Evolutionary conservation across 2,888 invertebrate genomes (phyloP), one percentile per base, ranked within the genome.

Genomic region (Chrysolina oricalcia): DNA sequence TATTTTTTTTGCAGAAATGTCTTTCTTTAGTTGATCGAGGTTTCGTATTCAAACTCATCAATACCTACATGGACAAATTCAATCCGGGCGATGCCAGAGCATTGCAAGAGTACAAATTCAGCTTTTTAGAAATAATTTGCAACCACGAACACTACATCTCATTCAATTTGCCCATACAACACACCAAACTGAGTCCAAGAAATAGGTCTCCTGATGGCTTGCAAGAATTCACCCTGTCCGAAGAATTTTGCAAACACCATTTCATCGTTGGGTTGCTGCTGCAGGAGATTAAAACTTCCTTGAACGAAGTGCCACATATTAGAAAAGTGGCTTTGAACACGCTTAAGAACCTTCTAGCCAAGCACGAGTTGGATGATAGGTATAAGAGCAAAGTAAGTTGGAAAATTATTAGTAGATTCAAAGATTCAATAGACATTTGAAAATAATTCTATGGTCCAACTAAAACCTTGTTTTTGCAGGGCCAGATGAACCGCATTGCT

Each of bases 121-220:
- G 95, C 74, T 97, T 98, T 87, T 90, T 99, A 66, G 95, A 96
- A 88, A 95, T 96, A 62, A 93, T 99, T 63, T 97, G 96, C 86
- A 94, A 94, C 46, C 98, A 99, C 86, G 98, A 99, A 87, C 98
- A 99, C 88, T 98, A 94, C 87, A 93, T 98, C 68, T 95, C 97
- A 0, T 94, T 98, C 84, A 98, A 97, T 89, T 91, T 98, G 85
- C 98, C 98, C 5, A 91, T 97, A 81, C 93, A 93, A 86, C 92
- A 92, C 65, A 92, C 90, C 73, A 91, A 91, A 87, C 86, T 92
- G 85, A 92, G 90, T 87, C 90, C 92, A 81, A 91, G 91, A 85
- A 87, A 89, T 63, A 79, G 90, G 72, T 90, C 89, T 69, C 89
- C 90, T 0, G 91, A 91, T 80, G 87, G 74, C n/a, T 72, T 78